Base-by-base conservation (phyloP, 2,888 invertebrate species). In the Lasioglossum marginatum region DNA sequence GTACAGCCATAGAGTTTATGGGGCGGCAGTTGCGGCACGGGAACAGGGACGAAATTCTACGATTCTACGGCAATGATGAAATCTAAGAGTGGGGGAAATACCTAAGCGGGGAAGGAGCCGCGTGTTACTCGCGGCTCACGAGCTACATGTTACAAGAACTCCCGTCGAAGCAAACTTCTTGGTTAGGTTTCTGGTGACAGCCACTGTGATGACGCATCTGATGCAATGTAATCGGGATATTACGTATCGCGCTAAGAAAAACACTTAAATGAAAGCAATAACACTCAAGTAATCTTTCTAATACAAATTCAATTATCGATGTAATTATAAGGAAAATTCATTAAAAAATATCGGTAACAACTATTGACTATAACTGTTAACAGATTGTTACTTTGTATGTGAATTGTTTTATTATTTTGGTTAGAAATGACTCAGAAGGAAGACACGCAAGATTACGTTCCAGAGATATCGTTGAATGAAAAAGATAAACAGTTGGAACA, bases 131-230 rank as follows among this genome's bases (percentile, higher is more conserved):
- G 16, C 5, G 45, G 48, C 48, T 45, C 45, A 16, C 16, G 45
- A 45, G 45, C 16, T 16, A 45, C 45, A 16, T 16, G 45, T 45
- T 16, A n/a, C n/a, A n/a, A 48, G 48, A 48, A 48, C 6, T 48
- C 6, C 6, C 6, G 23, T 19, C 16, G 52, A 74, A 63, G 6
- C 4, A 68, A 78, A 80, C 8, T 71, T 76, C 16, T 68, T 40
- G 87, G 87, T 87, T 86, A 87, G 27, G 81, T 83, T 60, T 77
- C 60, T 63, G 40, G 73, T 87, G 81, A 81, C 87, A 87, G 79
- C n/a, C 45, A 73, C 75, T 48, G 34, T 66, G 12, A 68, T 84
- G 79, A 83, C 77, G 81, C 45, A 83, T 83, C 27, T 37, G 23
- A 66, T 37, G 4, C 10, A n/a, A n/a, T 57, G 34, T 16, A 74